These are phyloP conservation scores for Caradrina clavipalpis DNA, from an alignment of 2,888 invertebrate species.

Conservation along the genomic window DNA sequence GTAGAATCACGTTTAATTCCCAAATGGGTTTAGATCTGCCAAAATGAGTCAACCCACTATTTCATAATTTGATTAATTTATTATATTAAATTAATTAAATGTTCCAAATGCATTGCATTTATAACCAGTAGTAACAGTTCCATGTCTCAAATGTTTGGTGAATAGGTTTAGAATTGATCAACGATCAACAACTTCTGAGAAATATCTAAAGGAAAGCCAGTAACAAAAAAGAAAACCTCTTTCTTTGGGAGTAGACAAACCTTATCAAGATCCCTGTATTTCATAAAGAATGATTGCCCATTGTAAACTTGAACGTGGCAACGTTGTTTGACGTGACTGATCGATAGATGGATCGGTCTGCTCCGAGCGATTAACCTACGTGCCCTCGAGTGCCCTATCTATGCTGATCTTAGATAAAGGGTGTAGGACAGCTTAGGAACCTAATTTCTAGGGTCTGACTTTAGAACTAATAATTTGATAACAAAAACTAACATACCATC, in stretches of 20 bases:
- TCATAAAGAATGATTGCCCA: conserved; percentile 21
- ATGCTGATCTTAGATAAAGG: conserved; percentile 21
- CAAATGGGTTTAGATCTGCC: too few relatives aligned
- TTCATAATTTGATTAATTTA: too few relatives aligned
- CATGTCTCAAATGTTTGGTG: too few relatives aligned
- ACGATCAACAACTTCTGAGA: background rate
- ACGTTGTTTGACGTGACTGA: conserved; percentile 14
- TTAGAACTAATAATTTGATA: conserved; percentile 17
- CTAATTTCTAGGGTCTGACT: background rate
- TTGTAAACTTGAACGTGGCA: conserved; percentile 26
- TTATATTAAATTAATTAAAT: too few relatives aligned
- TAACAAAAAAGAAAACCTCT: background rate
- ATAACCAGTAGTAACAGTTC: too few relatives aligned
- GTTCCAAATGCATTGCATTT: too few relatives aligned
- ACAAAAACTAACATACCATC: too few relatives aligned
- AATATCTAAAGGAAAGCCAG: background rate
- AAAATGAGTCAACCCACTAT: too few relatives aligned
- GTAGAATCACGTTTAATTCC: background rate
- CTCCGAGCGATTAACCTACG: conserved; percentile 16
- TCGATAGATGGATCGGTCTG: conserved; percentile 11
- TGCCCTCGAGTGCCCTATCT: conserved; percentile 1
- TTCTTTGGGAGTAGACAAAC: conserved; percentile 2
- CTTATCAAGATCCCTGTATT: conserved; percentile 14
- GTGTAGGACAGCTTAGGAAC: background rate
- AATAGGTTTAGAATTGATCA: too few relatives aligned